A percentile compares a stretch with the other conserved stretches of the same genome.
phyloP scores from a whole-genome alignment of 2,888 invertebrate genomes.

The Orthosia incerta region DNA sequence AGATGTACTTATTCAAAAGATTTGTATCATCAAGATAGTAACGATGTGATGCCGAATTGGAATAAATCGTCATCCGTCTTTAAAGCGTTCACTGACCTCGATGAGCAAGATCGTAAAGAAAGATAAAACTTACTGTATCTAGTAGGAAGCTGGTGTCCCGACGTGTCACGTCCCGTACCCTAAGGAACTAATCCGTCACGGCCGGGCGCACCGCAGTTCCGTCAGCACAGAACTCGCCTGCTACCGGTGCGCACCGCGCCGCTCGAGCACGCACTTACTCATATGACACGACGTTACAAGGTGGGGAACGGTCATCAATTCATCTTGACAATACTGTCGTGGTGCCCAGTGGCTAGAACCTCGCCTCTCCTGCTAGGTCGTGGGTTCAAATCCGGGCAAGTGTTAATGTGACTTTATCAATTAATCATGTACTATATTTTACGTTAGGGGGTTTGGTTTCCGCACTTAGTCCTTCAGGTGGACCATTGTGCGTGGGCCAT shows the following conservation, averaged over 20 bases:
- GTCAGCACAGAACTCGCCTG: constrained; percentile 25
- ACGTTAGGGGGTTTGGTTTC: no score
- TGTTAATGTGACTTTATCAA: no score
- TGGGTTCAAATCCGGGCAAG: no score
- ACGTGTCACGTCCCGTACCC: neutral
- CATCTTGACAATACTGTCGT: no score
- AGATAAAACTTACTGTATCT: neutral
- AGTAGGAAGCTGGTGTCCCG: constrained; percentile 13
- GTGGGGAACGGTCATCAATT: neutral
- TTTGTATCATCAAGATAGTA: neutral
- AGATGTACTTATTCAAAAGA: neutral
- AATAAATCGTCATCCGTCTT: neutral
- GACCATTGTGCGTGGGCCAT: no score
- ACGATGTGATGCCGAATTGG: neutral
- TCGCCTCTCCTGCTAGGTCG: no score
- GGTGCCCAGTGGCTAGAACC: no score
- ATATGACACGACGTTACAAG: neutral
- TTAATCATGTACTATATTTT: no score
- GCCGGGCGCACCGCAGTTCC: constrained; percentile 19
- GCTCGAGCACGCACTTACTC: constrained; percentile 22
- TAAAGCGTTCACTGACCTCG: neutral
- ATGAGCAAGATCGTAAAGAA: neutral
- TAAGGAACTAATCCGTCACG: constrained; percentile 57
- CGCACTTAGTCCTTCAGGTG: no score
- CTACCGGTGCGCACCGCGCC: constrained; percentile 32